A percentile compares a stretch with the other conserved stretches of the same genome.
Evolutionary conservation across 2,797 vertebrate genomes (phyloP).

Genomic region (Pangasius mekongensis): DNA sequence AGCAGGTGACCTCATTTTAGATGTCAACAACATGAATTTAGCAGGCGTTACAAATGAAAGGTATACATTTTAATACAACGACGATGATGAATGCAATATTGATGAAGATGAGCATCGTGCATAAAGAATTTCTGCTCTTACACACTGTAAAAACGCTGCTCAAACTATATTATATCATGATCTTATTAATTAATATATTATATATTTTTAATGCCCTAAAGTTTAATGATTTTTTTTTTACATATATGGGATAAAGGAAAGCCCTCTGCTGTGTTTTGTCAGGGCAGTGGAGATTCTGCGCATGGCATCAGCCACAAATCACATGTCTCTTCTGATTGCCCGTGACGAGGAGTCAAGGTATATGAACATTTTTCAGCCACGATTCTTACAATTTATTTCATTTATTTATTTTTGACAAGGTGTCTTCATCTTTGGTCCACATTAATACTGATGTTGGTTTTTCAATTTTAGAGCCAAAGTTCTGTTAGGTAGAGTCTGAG

Average conservation of each 20-base stretch:
- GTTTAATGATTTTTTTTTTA: background rate
- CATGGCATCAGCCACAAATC: conserved; percentile 82
- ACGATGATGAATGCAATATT: background rate
- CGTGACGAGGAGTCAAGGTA: conserved; percentile 85
- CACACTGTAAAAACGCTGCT: background rate
- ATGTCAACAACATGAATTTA: conserved; percentile 86
- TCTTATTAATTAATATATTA: background rate
- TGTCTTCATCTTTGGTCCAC: background rate
- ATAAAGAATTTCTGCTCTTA: background rate
- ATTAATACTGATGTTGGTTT: background rate
- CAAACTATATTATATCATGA: background rate
- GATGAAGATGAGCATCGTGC: background rate
- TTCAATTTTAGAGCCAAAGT: background rate
- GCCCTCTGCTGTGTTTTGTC: conserved; percentile 45
- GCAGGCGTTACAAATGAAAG: conserved; percentile 83
- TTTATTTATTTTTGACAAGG: background rate
- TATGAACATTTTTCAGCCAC: background rate
- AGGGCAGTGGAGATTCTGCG: conserved; percentile 87
- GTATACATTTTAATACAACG: conserved; percentile 52
- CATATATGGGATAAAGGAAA: background rate
- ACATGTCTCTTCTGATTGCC: conserved; percentile 82
- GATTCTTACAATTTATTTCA: background rate
- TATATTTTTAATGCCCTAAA: background rate
- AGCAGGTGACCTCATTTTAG: conserved; percentile 85
- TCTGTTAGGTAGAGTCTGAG: background rate